phyloP scores from a whole-genome alignment of 2,888 invertebrate species.

The Tenthredo amoena region DNA sequence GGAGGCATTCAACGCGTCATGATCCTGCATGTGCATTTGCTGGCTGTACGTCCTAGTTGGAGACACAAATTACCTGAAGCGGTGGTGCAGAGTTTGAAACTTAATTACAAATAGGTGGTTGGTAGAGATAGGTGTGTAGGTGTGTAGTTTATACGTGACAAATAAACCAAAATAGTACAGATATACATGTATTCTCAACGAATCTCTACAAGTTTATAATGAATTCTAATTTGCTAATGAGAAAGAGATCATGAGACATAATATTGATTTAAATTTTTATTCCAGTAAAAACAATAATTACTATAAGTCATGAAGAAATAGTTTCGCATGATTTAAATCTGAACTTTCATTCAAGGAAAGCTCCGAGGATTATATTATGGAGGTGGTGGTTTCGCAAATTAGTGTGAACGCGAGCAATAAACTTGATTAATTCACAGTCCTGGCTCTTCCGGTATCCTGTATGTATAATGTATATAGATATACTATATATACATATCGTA shows the following conservation, averaged over 20 bases:
- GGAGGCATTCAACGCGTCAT: constrained; percentile 16
- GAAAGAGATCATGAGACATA: background rate
- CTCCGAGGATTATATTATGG: background rate
- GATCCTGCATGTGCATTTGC: constrained; percentile 31
- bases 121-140: constrained; percentile 17
- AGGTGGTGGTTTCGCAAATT: background rate
- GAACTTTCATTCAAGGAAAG: background rate
- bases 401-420: background rate
- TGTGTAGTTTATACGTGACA: background rate
- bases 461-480: background rate
- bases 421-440: background rate
- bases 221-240: background rate
- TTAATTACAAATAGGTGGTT: constrained; percentile 35
- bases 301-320: background rate
- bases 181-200: background rate
- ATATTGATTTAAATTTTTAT: background rate
- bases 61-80: constrained; percentile 38
- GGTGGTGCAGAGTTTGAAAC: constrained; percentile 38
- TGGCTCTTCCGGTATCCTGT: background rate
- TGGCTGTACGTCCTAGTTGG: constrained; percentile 23
- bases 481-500: background rate
- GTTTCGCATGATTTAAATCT: background rate
- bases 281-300: background rate
- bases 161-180: background rate
- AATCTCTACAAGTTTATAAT: background rate